Conservation (phyloP, 1,140 invertebrate genomes). For the Tetraneura akinire region DNA sequence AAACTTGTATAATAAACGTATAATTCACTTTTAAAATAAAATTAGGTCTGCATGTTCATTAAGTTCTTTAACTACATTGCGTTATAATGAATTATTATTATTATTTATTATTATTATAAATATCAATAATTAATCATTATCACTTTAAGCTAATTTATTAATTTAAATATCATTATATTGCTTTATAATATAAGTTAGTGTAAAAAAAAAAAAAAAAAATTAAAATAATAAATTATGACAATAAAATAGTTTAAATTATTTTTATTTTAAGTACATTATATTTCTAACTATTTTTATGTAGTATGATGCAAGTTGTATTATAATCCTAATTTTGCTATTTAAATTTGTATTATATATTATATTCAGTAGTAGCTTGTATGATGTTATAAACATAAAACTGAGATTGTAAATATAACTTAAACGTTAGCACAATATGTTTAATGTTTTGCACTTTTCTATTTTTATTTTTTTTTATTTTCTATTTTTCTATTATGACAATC, state of each 20-base stretch:
- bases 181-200: no score
- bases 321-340: background rate
- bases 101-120: background rate
- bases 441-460: background rate
- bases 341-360: background rate
- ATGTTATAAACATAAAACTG: background rate
- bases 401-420: background rate
- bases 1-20: conserved; percentile 10
- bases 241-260: background rate
- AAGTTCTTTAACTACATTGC: background rate
- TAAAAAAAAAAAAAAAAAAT: background rate
- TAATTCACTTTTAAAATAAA: background rate
- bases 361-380: background rate
- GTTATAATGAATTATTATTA: background rate
- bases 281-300: background rate
- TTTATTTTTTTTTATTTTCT: background rate
- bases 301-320: background rate
- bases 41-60: background rate
- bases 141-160: background rate
- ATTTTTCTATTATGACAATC: no score
- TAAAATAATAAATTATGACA: background rate
- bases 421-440: background rate
- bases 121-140: background rate
- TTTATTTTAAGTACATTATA: background rate
- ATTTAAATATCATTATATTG: conserved; percentile 3